Conservation (phyloP, 2,113 vertebrate genomes). For the Upupa epops region DNA sequence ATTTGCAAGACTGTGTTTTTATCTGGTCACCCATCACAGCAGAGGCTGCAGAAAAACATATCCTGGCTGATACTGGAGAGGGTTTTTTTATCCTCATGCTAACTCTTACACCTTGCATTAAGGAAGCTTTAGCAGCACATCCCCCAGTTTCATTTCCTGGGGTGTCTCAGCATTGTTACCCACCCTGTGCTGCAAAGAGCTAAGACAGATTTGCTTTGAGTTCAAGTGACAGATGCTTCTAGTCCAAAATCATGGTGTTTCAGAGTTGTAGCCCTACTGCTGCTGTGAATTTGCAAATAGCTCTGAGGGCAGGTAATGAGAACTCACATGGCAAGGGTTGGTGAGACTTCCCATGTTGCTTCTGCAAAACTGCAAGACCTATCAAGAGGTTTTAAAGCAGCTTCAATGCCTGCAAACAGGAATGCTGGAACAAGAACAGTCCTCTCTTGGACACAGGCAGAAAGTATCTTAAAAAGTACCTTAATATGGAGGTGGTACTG, state of each 20-base stretch:
- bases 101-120: neutral
- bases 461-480: neutral
- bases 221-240: constrained; percentile 2
- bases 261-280: neutral
- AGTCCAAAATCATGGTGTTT: neutral
- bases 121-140: neutral
- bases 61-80: neutral
- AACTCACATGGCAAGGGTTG: neutral
- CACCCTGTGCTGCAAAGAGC: neutral
- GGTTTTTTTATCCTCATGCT: neutral
- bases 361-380: neutral
- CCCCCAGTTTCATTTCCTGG: neutral
- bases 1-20: too few relatives aligned
- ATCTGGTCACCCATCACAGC: too few relatives aligned
- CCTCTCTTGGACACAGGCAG: neutral
- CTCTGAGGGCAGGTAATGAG: neutral
- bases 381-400: neutral
- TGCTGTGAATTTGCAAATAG: constrained; percentile 19
- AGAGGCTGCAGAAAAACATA: neutral
- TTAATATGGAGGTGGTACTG: too few relatives aligned
- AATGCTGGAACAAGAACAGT: neutral
- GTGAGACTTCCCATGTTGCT: neutral
- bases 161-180: neutral
- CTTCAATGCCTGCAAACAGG: neutral
- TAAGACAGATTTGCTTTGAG: constrained; percentile 2